Conservation (phyloP, 2,113 vertebrate species). For the Paraplagusia blochii region DNA sequence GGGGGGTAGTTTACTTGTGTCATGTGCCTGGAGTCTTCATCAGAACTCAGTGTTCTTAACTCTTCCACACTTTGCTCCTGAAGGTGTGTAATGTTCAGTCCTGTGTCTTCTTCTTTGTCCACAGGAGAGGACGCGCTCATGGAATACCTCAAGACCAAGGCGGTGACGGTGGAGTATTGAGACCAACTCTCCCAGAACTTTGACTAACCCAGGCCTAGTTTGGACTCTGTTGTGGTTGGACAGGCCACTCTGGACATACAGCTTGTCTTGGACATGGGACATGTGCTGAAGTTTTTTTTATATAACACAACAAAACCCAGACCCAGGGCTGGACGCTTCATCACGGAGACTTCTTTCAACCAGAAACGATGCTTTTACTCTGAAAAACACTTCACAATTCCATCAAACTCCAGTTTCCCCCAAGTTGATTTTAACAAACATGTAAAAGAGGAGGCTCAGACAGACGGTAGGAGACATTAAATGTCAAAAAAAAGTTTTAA, state of each 20-base stretch:
- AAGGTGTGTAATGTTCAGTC: not conserved
- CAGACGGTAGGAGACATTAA: too few relatives aligned
- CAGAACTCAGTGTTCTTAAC: too few relatives aligned
- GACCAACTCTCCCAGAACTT: slow-evolving; percentile 20
- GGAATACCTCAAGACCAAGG: slow-evolving; percentile 96
- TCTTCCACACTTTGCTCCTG: too few relatives aligned
- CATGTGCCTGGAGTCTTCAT: too few relatives aligned
- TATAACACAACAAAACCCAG: not conserved
- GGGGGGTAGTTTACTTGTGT: too few relatives aligned
- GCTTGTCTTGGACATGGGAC: slow-evolving; percentile 29
- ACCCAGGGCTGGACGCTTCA: not conserved
- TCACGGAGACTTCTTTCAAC: not conserved
- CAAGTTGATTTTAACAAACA: too few relatives aligned
- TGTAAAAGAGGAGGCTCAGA: too few relatives aligned
- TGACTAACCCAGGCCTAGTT: slow-evolving; percentile 3
- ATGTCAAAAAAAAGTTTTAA: too few relatives aligned
- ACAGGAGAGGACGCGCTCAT: slow-evolving; percentile 92
- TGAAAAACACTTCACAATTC: too few relatives aligned
- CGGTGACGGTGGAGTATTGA: slow-evolving; percentile 94
- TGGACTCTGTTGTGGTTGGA: not conserved
- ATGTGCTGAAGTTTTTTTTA: not conserved
- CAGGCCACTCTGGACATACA: slow-evolving; percentile 36
- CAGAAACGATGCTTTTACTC: too few relatives aligned
- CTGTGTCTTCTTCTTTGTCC: not conserved
- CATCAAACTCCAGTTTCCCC: too few relatives aligned